Conservation (phyloP, 2,888 invertebrate species). For the Heliconius charithonia region DNA sequence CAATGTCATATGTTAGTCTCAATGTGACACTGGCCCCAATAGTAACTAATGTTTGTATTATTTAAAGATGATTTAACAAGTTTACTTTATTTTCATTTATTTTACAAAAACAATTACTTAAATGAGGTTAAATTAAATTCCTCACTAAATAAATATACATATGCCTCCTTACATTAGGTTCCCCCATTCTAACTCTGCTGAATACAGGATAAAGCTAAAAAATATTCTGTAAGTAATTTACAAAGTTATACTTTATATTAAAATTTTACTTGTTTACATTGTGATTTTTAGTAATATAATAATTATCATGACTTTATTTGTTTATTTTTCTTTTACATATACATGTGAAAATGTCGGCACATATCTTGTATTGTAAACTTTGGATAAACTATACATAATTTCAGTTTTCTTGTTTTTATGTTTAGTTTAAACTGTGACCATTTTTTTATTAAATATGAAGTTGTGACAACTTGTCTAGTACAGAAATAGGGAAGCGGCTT, state of each 20-base stretch:
- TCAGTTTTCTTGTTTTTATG: not conserved
- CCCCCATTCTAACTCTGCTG: not conserved
- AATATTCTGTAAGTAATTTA: not conserved
- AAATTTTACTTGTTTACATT: not conserved
- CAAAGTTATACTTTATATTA: not conserved
- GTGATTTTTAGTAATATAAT: not conserved
- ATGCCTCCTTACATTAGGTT: too few species aligned
- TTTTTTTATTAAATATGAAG: not conserved
- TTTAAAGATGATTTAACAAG: constrained; percentile 23
- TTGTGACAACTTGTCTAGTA: not conserved
- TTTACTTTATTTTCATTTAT: constrained; percentile 15
- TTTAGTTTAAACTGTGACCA: not conserved
- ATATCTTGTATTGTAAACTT: not conserved
- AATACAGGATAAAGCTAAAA: too few species aligned
- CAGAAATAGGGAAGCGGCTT: not conserved
- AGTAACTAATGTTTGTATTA: constrained; percentile 37
- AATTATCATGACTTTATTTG: not conserved
- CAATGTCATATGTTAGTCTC: constrained; percentile 52
- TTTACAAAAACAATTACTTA: not conserved
- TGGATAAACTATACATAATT: not conserved
- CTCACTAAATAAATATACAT: not conserved
- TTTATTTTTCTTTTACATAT: not conserved
- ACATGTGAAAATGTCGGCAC: not conserved
- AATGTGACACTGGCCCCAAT: constrained; percentile 52
- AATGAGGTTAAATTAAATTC: not conserved